phyloP scores from a whole-genome alignment of 2,113 vertebrate species.

The Perca flavescens region DNA sequence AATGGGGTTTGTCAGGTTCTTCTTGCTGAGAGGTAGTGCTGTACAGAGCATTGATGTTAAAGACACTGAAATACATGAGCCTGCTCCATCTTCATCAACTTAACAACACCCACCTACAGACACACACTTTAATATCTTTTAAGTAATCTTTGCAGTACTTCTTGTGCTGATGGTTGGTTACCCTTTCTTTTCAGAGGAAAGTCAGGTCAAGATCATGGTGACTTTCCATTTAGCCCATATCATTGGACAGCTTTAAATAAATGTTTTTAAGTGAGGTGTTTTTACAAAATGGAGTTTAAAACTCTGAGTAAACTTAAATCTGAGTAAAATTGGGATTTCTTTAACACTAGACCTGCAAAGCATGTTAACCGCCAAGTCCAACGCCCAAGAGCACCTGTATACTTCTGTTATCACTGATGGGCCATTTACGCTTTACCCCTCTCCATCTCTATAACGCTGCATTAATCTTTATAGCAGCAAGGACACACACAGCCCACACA shows the following conservation, averaged over 20 bases:
- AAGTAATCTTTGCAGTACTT: slow-evolving; percentile 31
- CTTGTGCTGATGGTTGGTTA: background rate
- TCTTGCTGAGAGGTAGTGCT: too few species aligned
- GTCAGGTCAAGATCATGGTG: slow-evolving; percentile 1
- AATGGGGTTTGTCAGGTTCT: too few species aligned
- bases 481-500: too few species aligned
- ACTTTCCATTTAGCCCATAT: slow-evolving; percentile 7
- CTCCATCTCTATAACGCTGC: too few species aligned
- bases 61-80: too few species aligned
- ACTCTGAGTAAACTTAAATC: background rate
- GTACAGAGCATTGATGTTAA: too few species aligned
- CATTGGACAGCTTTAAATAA: background rate
- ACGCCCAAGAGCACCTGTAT: too few species aligned
- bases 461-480: too few species aligned
- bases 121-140: slow-evolving; percentile 16
- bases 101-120: slow-evolving; percentile 36
- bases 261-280: background rate
- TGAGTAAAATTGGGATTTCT: background rate
- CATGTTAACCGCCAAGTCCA: too few species aligned
- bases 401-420: too few species aligned
- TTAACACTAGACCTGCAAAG: too few species aligned
- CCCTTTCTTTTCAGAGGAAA: slow-evolving; percentile 7
- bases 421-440: too few species aligned
- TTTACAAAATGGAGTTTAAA: background rate
- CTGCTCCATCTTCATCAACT: slow-evolving; percentile 22